Percentiles rank a stretch among this genome's conserved stretches.
These are phyloP conservation scores for Cotesia typhae DNA, from an alignment of 1,140 invertebrate species.

Conservation along the genomic window DNA sequence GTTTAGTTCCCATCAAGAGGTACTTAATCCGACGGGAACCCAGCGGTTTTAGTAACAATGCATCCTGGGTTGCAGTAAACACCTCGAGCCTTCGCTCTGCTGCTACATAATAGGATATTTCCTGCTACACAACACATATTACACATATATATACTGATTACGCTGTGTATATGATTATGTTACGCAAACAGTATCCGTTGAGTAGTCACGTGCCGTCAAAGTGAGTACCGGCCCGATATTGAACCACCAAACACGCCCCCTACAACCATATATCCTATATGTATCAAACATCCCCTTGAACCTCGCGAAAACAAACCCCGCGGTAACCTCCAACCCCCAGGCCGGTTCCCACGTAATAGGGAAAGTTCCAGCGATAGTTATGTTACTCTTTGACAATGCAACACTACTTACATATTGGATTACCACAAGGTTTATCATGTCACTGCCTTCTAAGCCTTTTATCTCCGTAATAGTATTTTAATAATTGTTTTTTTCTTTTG, in stretches of 20 bases:
- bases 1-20: constrained; percentile 62
- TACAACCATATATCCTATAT: constrained; percentile 34
- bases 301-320: too few species aligned
- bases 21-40: constrained; percentile 54
- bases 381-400: constrained; percentile 5
- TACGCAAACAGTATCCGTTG: constrained; percentile 50
- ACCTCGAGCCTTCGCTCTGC: constrained; percentile 9
- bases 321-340: too few species aligned
- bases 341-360: too few species aligned
- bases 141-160: constrained; percentile 35
- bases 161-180: constrained; percentile 53
- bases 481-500: too few species aligned
- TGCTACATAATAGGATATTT: not conserved
- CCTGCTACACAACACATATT: constrained; percentile 22
- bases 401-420: not conserved
- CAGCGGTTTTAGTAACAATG: constrained; percentile 30
- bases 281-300: constrained; percentile 38
- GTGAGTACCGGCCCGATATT: constrained; percentile 53
- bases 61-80: constrained; percentile 18
- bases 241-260: constrained; percentile 52
- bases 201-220: constrained; percentile 57
- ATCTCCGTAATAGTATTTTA: too few species aligned
- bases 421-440: too few species aligned
- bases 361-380: too few species aligned
- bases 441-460: too few species aligned